Conservation (phyloP, 2,888 invertebrate genomes). For the Volucella inflata region DNA sequence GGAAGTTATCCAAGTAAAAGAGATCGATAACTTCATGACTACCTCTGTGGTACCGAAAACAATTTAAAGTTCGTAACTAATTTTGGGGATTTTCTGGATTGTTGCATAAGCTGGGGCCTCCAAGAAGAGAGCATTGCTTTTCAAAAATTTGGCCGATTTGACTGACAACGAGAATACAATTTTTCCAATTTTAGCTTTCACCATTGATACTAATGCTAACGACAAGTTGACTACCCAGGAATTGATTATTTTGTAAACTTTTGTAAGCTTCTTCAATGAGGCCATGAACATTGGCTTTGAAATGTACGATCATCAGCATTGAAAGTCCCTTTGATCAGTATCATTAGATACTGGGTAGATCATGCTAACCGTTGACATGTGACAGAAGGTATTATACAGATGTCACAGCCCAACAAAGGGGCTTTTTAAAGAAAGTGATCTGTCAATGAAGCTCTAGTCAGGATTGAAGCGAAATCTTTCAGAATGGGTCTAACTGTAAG, state of each 20-base stretch:
- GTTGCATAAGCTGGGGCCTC: constrained; percentile 99
- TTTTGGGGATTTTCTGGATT: constrained; percentile 98
- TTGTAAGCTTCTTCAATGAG: constrained; percentile 95
- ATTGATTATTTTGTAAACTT: constrained; percentile 98
- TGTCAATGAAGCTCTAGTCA: too few species aligned
- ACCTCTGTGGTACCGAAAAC: constrained; percentile 96
- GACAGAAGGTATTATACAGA: too few species aligned
- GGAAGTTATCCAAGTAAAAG: constrained; percentile 95
- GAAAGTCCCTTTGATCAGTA: constrained; percentile 99
- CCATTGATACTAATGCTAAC: constrained; percentile 99
- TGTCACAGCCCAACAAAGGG: too few species aligned
- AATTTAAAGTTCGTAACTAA: constrained; percentile 98
- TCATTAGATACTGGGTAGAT: constrained; percentile 93
- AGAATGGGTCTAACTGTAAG: too few species aligned
- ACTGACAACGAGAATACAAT: constrained; percentile 95
- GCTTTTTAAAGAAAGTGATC: too few species aligned
- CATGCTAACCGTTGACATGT: too few species aligned
- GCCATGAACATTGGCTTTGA: constrained; percentile 99
- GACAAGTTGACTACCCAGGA: constrained; percentile 99
- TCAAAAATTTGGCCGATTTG: constrained; percentile 97
- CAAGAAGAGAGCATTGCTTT: constrained; percentile 94
- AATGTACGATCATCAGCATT: constrained; percentile 98
- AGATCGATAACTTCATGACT: constrained; percentile 83
- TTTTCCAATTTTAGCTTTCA: constrained; percentile 98
- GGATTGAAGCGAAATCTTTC: too few species aligned